These are phyloP conservation scores for Augochlorella aurata DNA, from an alignment of 2,888 invertebrate genomes.

Conservation along the genomic window DNA sequence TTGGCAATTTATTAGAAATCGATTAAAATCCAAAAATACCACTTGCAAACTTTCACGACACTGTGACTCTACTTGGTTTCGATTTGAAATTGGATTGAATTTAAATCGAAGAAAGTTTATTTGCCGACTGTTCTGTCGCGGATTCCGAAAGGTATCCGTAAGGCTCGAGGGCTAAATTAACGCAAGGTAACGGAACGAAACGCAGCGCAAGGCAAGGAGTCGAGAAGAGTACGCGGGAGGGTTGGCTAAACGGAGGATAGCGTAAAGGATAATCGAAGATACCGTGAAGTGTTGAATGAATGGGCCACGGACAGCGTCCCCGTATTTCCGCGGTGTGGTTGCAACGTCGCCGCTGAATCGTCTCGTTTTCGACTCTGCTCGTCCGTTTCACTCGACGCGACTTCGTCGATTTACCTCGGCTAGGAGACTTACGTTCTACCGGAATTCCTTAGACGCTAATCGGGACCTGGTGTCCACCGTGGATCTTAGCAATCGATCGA, in stretches of 20 bases:
- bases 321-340: background rate
- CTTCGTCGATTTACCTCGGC: constrained; percentile 32
- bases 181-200: too few relatives aligned
- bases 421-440: constrained; percentile 47
- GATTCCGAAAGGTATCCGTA: too few relatives aligned
- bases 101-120: too few relatives aligned
- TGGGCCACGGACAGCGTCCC: constrained; percentile 11
- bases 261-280: constrained; percentile 14
- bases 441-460: constrained; percentile 47
- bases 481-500: constrained; percentile 64
- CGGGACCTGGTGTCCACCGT: constrained; percentile 43
- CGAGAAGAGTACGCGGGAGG: background rate
- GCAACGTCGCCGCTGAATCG: too few relatives aligned
- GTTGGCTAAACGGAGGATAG: background rate
- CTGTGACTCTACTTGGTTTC: too few relatives aligned
- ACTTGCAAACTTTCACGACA: too few relatives aligned
- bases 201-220: background rate
- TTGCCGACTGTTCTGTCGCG: too few relatives aligned
- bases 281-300: constrained; percentile 20
- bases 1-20: too few relatives aligned
- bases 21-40: too few relatives aligned
- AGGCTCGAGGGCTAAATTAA: too few relatives aligned
- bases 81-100: too few relatives aligned
- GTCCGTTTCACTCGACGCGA: background rate
- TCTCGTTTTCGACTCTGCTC: background rate